phyloP scores from a whole-genome alignment of 2,113 vertebrate genomes.

The Myocastor coypus region DNA sequence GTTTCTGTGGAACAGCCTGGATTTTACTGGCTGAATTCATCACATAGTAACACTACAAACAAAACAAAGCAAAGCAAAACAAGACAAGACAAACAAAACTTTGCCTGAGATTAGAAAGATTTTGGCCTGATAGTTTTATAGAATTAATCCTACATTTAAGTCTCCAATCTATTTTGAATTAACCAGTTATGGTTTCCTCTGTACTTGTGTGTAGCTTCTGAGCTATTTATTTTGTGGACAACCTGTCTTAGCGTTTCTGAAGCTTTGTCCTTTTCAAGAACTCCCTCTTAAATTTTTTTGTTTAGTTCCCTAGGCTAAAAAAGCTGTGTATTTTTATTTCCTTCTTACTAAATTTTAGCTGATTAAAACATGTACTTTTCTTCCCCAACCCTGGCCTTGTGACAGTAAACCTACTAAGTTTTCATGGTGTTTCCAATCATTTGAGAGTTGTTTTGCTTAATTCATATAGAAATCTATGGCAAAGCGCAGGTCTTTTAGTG shows the following conservation, averaged over 20 bases:
- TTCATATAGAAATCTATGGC: background rate
- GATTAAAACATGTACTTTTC: background rate
- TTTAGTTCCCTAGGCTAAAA: background rate
- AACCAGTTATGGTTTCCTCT: background rate
- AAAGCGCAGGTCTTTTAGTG: background rate
- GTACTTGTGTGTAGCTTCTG: background rate
- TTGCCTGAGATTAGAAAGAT: background rate
- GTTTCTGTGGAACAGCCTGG: background rate
- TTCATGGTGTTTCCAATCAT: background rate
- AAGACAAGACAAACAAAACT: background rate
- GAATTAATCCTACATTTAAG: background rate
- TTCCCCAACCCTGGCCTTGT: background rate
- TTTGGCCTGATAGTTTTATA: background rate
- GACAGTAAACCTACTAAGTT: background rate
- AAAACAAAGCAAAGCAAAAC: background rate
- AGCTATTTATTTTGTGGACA: background rate
- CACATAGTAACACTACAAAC: background rate
- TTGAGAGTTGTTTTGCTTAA: background rate
- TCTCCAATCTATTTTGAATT: background rate
- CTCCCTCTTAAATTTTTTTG: conserved; percentile 26
- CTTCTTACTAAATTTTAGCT: conserved; percentile 17
- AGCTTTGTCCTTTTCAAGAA: background rate
- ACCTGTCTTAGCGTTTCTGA: conserved; percentile 2
- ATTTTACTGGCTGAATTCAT: background rate
- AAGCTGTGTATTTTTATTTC: background rate